Base-by-base conservation (phyloP, 2,797 vertebrate genomes). In the Rhabdomys pumilio region DNA sequence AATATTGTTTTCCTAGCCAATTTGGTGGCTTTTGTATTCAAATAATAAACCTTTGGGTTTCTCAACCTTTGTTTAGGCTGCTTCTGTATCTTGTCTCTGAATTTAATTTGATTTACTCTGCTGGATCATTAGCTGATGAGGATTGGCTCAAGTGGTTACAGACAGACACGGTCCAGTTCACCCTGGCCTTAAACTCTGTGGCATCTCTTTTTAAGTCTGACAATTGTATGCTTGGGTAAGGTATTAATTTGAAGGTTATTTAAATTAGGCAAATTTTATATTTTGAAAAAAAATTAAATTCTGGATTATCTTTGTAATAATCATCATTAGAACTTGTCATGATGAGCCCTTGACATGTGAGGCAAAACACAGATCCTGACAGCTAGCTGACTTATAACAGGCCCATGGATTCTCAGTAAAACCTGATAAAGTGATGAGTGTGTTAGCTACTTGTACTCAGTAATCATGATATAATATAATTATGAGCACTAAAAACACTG, bases 221-320 rank as follows among this genome's bases (percentile, higher is more conserved):
- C 97, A 96, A 93, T 96, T 94, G 80, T 38, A 44, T 95, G 20
- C 19, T 77, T 69, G 72, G 44, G 67, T 86, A 86, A 55, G 26
- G 93, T 79, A 95, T 38, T 93, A 13, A 92, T 87, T 95, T 94
- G 61, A 31, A n/a, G 67, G 12, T 96, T 80, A 59, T 29, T 92
- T 84, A 93, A 94, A 93, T 82, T 91, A 93, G 55, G 14, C 4
- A 34, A 79, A 31, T 95, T 92, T 96, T 91, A 34, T 85, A 85
- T 81, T 92, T 91, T 93, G 59, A 92, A 65, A 94, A 94, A 57
- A 53, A 93, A 93, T 91, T 80, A 63, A 73, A 82, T 83, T 92
- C 86, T 81, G 77, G n/a, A 89, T 94, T 94, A 93, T 47, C 77
- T 91, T 77, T 89, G 5, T 85, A 87, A 91, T 86, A 84, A 79